Conservation (phyloP, 2,113 vertebrate genomes). For the Rhipidura dahli region DNA sequence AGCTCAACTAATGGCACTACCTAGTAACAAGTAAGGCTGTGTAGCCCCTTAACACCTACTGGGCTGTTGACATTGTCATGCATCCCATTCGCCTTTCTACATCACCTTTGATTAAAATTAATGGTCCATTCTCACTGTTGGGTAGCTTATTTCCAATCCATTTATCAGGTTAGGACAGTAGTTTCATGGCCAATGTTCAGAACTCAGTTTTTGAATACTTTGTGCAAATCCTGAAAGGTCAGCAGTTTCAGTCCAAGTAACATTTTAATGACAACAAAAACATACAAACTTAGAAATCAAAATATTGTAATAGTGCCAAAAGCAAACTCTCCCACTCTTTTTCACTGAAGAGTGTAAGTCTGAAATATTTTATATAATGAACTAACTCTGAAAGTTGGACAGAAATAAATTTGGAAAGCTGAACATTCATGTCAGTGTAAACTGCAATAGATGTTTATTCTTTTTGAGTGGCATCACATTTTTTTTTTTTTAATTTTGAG, state of each 20-base stretch:
- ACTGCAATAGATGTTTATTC: neutral
- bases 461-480: neutral
- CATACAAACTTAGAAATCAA: constrained; percentile 38
- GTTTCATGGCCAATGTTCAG: constrained; percentile 79
- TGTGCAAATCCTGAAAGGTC: constrained; percentile 81
- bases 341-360: neutral
- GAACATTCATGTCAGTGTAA: neutral
- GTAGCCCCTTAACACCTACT: constrained; percentile 83
- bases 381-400: neutral
- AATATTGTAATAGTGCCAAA: neutral
- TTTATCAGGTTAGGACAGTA: constrained; percentile 88
- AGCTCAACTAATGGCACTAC: constrained; percentile 92
- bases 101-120: constrained; percentile 99
- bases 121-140: constrained; percentile 90
- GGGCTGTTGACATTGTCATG: constrained; percentile 91
- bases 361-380: neutral
- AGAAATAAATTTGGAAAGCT: neutral
- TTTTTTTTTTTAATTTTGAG: neutral
- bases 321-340: neutral
- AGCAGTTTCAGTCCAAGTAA: constrained; percentile 81
- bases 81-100: constrained; percentile 85
- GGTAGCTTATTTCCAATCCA: constrained; percentile 94
- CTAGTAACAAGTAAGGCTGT: constrained; percentile 78
- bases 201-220: constrained; percentile 85
- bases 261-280: constrained; percentile 79